Conservation (phyloP, 1,140 invertebrate species). For the Saxidomus purpurata region DNA sequence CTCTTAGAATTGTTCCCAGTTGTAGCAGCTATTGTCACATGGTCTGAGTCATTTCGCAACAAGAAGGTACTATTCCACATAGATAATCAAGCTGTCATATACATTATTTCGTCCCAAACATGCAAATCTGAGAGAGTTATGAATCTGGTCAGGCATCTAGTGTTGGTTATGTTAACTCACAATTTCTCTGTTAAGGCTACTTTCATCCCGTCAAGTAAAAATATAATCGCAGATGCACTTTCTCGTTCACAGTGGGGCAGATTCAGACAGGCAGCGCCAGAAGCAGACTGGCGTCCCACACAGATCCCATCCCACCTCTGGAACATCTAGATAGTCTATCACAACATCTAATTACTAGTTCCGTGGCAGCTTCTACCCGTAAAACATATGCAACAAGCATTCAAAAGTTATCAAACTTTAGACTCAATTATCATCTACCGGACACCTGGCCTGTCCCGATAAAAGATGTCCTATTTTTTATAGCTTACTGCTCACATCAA, state of each 20-base stretch:
- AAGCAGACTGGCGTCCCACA: background rate
- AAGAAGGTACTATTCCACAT: background rate
- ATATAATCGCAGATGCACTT: slow-evolving; percentile 29
- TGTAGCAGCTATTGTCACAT: background rate
- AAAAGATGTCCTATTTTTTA: too few species aligned
- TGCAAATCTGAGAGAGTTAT: slow-evolving; percentile 10
- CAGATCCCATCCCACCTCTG: too few species aligned
- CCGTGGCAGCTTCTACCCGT: too few species aligned
- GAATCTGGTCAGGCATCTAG: background rate
- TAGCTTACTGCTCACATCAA: too few species aligned
- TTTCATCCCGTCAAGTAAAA: slow-evolving; percentile 2
- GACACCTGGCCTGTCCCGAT: too few species aligned
- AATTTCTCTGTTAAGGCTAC: background rate
- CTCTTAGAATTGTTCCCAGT: too few species aligned
- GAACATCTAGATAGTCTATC: too few species aligned
- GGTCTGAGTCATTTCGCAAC: background rate
- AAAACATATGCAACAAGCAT: too few species aligned
- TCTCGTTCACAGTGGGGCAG: slow-evolving; percentile 42
- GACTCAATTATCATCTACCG: too few species aligned
- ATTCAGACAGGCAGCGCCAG: slow-evolving; percentile 31
- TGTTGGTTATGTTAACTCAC: background rate
- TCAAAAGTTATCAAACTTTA: too few species aligned
- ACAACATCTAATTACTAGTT: too few species aligned
- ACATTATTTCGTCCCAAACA: background rate
- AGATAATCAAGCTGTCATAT: background rate